Base-by-base conservation (phyloP, 2,113 vertebrate genomes). In the Mola mola region DNA sequence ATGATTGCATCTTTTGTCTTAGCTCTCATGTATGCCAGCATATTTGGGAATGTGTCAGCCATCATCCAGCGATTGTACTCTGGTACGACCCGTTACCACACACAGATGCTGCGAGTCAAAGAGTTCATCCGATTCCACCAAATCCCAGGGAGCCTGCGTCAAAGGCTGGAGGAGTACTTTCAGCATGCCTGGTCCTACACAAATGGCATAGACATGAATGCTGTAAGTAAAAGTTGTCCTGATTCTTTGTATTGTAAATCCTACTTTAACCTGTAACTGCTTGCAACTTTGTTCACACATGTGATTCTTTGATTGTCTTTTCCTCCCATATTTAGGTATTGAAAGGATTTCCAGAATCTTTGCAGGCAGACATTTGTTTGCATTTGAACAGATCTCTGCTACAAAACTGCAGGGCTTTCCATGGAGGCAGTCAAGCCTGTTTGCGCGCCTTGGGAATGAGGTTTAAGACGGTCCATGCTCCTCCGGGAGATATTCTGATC, bases 21-120 rank as follows among this genome's bases (percentile, higher is more conserved):
- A 98, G 97, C 97, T 60, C 94, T 98, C 40, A 98, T 99, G 96
- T 99, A 98, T 0, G 97, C 97, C 90, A 98, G 97, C 61, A 98
- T 98, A 86, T 99, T 99, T 7, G 97, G 96, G 67, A 98, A 99
- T 0, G 97, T 99, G 76, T 96, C 96, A 0, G 96, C 97, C 68
- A 99, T 99, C 85, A 98, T 98, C 87, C 96, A 98, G 88, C 93
- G 96, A 13, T 87, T 99, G 34, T 99, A 99, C 78, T 95, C 95
- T 0, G 95, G 97, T 60, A 98, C 95, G 0, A 94, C 95, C 0
- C 96, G 95, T 50, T 99, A 98, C 88, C 96, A 99, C 88, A 97
- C 95, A 0, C 96, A 98, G 89, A 96, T 98, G 94, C 91, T 98
- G 51, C 85, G 96, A 2, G 95, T 99, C 48, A 96, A 95, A 81